Base-by-base conservation (phyloP, 2,888 invertebrate species). In the Pristionchus maxplancki region DNA sequence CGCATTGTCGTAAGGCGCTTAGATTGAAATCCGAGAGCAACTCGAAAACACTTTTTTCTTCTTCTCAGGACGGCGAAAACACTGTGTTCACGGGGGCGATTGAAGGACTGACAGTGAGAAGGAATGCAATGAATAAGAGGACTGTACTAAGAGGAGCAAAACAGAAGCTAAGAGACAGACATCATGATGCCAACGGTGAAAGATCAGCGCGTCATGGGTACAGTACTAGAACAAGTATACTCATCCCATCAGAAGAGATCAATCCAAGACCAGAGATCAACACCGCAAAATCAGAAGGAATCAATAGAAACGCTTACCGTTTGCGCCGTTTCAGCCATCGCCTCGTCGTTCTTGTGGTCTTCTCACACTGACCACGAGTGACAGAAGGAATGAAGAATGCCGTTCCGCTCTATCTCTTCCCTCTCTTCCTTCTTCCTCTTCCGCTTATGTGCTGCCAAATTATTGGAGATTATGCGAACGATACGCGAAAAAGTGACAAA, bases 1-100 rank as follows among this genome's bases (percentile, higher is more conserved):
- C 44, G 40, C 78, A 48, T 78, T 78, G 78, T 78, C 44, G 78
- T 78, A 78, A 78, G 78, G 78, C 78, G 78, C 78, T 78, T 78
- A 78, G 78, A 78, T 48, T 78, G 78, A 78, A 78, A 78, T 78
- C 78, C 78, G 37, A 74, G 74, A 37, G 40, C 78, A 78, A 78
- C 78, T 78, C 67, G 31, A 31, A 67, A 34, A 67, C 67, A 67
- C 34, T 67, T 67, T 34, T 31, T 3, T 34, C 17, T 34, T 58
- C 58, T 31, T 67, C 67, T 67, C 67, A 34, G 67, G 67, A 31
- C 34, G 34, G 13, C 67, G 67, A 67, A 67, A 67, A 67, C 64
- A 67, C 34, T 13, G 67, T 67, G 58, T 58, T 58, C 58, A n/a
- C 58, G 24, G 11, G 44, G 11, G 44, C 6, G 44, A 44, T 44